phyloP scores from a whole-genome alignment of 92 coral and sea anemone genomes.

The Umimayanthus kanabou region DNA sequence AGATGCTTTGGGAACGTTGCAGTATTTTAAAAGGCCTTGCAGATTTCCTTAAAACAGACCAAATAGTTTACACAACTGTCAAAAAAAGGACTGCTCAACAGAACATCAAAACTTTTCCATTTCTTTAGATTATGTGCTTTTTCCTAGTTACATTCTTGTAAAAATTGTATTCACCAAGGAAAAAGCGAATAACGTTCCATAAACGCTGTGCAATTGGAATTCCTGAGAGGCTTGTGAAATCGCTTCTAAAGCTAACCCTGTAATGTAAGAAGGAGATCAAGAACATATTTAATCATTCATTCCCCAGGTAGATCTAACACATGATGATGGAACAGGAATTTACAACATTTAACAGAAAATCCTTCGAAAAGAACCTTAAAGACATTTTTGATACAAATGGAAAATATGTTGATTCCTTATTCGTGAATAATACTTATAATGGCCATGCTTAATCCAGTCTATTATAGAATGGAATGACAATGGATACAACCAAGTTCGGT shows the following conservation, averaged over 20 bases:
- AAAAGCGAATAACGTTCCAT: conserved; percentile 59
- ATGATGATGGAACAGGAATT: background rate
- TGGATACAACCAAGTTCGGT: background rate
- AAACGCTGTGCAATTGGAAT: conserved; percentile 47
- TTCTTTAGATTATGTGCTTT: conserved; percentile 8
- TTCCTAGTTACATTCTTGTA: conserved; percentile 53
- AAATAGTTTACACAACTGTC: background rate
- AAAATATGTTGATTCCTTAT: no score
- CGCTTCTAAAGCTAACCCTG: conserved; percentile 56
- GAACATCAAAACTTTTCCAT: no score
- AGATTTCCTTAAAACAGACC: no score
- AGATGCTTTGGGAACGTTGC: no score
- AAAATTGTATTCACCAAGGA: conserved; percentile 69
- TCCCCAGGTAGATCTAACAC: background rate
- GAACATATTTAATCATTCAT: background rate
- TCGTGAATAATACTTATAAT: background rate
- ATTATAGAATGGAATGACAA: background rate
- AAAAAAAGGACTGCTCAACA: background rate
- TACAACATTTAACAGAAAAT: background rate
- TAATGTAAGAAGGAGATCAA: conserved; percentile 1
- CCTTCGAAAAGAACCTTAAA: background rate
- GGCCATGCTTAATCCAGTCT: background rate
- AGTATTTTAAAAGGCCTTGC: no score
- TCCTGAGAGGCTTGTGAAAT: conserved; percentile 47
- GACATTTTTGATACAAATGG: background rate